These are phyloP conservation scores for Cariama cristata DNA, from an alignment of 2,113 vertebrate species.

Conservation along the genomic window DNA sequence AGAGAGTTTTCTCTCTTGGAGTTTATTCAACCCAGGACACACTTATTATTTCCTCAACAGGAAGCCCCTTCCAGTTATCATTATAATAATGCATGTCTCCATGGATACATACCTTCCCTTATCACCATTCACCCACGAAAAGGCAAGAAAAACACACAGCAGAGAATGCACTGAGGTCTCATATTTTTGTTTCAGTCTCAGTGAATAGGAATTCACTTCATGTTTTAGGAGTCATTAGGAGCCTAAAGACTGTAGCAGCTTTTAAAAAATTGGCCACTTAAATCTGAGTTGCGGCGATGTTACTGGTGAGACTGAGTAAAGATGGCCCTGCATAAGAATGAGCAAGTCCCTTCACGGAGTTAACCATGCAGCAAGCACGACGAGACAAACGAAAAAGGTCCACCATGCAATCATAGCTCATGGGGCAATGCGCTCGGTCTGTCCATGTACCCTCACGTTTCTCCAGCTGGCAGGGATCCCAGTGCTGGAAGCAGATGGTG, in stretches of 20 bases:
- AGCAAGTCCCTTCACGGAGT: not conserved
- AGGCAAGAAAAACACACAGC: slow-evolving; percentile 34
- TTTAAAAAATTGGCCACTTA: slow-evolving; percentile 51
- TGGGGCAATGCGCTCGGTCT: not conserved
- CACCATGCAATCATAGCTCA: accelerated
- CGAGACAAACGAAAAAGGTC: not conserved
- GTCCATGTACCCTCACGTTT: accelerated
- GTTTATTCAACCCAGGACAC: slow-evolving; percentile 27
- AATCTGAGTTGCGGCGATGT: not conserved
- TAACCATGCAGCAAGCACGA: not conserved
- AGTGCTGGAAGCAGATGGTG: not conserved
- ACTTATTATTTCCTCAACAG: slow-evolving; percentile 57
- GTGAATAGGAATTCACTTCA: slow-evolving; percentile 38
- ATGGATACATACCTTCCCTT: slow-evolving; percentile 45
- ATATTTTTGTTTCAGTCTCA: slow-evolving; percentile 34
- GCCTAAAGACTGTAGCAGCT: slow-evolving; percentile 59
- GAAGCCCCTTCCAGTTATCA: slow-evolving; percentile 55
- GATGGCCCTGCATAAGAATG: slow-evolving; percentile 4
- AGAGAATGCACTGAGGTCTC: not conserved
- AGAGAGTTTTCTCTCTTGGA: slow-evolving; percentile 1
- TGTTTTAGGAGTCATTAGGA: slow-evolving; percentile 59
- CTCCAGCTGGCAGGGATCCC: not conserved
- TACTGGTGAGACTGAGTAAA: not conserved
- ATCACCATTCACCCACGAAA: slow-evolving; percentile 47
- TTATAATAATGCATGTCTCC: slow-evolving; percentile 53